Conservation (phyloP, 2,113 vertebrate genomes). For the Panthera uncia region DNA sequence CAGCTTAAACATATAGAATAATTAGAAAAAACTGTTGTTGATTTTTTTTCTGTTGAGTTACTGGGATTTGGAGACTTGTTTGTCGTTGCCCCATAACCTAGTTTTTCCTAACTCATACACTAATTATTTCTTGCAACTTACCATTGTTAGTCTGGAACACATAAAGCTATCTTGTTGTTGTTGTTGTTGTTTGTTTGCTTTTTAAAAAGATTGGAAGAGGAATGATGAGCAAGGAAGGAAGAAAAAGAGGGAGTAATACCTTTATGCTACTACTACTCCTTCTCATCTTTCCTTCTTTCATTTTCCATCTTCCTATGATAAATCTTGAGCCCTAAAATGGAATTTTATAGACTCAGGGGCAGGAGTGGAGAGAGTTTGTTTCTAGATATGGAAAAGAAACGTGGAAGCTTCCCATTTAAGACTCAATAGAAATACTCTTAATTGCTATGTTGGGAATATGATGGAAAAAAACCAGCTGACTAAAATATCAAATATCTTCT, state of each 20-base stretch:
- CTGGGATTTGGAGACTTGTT: slow-evolving; percentile 19
- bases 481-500: slow-evolving; percentile 13
- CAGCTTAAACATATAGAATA: background rate
- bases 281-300: background rate
- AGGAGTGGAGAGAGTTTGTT: background rate
- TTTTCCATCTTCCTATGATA: background rate
- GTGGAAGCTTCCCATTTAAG: background rate
- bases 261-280: background rate
- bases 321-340: background rate
- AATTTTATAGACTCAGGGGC: background rate
- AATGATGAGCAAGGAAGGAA: background rate
- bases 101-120: background rate
- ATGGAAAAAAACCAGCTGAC: background rate
- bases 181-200: background rate
- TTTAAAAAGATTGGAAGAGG: background rate
- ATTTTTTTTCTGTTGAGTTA: background rate
- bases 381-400: background rate
- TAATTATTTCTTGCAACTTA: background rate
- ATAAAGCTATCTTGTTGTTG: background rate
- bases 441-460: background rate
- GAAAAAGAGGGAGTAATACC: background rate
- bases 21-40: background rate
- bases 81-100: background rate
- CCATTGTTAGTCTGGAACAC: background rate
- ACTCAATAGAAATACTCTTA: background rate